Evolutionary conservation across 2,113 vertebrate species (phyloP).

Genomic region (Lichenostomus cassidix): DNA sequence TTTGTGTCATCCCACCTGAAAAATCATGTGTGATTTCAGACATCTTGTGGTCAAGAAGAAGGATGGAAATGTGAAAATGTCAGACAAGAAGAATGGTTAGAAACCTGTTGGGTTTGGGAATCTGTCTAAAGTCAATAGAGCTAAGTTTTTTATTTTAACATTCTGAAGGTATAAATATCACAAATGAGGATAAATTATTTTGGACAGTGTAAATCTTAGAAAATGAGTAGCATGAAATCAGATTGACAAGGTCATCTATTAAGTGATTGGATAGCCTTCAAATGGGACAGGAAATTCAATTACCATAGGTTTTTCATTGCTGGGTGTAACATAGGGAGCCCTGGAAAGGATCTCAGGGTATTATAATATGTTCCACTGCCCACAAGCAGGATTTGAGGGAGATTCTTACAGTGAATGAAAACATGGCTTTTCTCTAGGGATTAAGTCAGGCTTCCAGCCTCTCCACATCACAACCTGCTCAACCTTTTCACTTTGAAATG

Average conservation of each 20-base stretch:
- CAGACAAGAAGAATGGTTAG: not conserved
- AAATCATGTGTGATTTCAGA: not conserved
- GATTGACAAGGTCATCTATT: not conserved
- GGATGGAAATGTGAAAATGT: not conserved
- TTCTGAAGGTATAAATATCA: not conserved
- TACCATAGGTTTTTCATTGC: not conserved
- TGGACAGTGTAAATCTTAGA: not conserved
- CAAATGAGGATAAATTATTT: constrained; percentile 1
- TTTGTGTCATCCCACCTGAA: not conserved
- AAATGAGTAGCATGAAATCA: not conserved
- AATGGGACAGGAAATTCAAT: not conserved
- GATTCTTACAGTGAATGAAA: not conserved
- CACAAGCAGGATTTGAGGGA: not conserved
- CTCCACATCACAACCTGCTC: not conserved
- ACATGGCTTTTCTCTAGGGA: not conserved
- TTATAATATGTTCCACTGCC: not conserved
- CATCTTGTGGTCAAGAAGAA: not conserved
- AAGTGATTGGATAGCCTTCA: not conserved
- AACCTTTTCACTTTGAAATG: not conserved
- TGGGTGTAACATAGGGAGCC: not conserved
- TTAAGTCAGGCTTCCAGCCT: not conserved
- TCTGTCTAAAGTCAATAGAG: not conserved
- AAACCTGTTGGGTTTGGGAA: not conserved
- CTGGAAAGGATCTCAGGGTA: not conserved
- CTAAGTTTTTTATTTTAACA: not conserved